Evolutionary conservation across 2,888 invertebrate species (phyloP).

Genomic region (Thelaira solivaga): DNA sequence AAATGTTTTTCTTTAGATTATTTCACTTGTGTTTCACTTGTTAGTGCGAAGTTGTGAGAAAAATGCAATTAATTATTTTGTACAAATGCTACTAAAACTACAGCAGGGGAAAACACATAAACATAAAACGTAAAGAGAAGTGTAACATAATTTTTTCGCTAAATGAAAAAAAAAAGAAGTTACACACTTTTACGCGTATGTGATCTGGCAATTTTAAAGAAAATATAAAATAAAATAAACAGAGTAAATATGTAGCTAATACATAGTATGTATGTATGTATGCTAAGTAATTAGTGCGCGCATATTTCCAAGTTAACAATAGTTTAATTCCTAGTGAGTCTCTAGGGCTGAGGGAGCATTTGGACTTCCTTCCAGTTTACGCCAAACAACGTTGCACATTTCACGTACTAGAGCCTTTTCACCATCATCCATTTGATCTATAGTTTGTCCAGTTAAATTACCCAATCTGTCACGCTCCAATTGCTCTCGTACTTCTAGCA

Average conservation of each 20-base stretch:
- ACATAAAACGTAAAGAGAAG: background rate
- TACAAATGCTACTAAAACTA: slow-evolving; percentile 50
- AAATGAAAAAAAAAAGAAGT: slow-evolving; percentile 37
- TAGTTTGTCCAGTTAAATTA: slow-evolving; percentile 71
- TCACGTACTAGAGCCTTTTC: slow-evolving; percentile 95
- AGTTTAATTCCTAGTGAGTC: slow-evolving; percentile 68
- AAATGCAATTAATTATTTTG: slow-evolving; percentile 37
- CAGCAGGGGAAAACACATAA: background rate
- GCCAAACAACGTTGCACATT: slow-evolving; percentile 97
- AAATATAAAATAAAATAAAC: background rate
- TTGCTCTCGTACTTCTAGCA: slow-evolving; percentile 92
- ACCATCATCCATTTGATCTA: slow-evolving; percentile 86
- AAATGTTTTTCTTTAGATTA: background rate
- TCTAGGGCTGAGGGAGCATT: slow-evolving; percentile 76
- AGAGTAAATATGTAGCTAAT: background rate
- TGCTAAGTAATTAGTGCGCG: background rate
- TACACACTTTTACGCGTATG: background rate
- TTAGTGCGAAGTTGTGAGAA: background rate
- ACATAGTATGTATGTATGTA: too few relatives aligned
- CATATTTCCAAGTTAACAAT: background rate
- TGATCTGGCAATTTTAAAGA: background rate
- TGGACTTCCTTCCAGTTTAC: slow-evolving; percentile 91
- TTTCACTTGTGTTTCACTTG: background rate
- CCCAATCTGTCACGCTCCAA: slow-evolving; percentile 84
- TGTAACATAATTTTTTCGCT: slow-evolving; percentile 42